Evolutionary conservation across 2,113 vertebrate species (phyloP).

Genomic region (Serilophus lunatus): DNA sequence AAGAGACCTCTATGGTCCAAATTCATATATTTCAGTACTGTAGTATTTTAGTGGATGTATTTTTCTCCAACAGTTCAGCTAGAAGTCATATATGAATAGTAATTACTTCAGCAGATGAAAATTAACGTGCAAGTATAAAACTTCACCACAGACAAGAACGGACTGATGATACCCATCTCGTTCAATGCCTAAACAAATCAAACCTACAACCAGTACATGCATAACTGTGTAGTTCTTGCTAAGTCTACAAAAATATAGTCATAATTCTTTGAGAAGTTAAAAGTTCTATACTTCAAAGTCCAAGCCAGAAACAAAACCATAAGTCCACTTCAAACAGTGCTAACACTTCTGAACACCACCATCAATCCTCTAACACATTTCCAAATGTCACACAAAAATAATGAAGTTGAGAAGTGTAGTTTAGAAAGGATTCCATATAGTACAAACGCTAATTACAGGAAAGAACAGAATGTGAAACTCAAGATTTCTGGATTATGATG

Average conservation of each 20-base stretch:
- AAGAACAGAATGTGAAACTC: not conserved
- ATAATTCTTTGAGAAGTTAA: not conserved
- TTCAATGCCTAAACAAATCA: not conserved
- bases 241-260: not conserved
- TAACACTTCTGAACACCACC: not conserved
- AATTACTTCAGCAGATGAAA: not conserved
- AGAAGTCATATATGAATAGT: not conserved
- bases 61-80: not conserved
- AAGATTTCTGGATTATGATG: not conserved
- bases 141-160: not conserved
- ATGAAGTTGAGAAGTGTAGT: not conserved
- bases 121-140: not conserved
- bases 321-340: not conserved
- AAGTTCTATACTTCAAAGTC: not conserved
- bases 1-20: not conserved
- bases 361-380: not conserved
- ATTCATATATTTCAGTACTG: not conserved
- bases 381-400: not conserved
- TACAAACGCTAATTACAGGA: not conserved
- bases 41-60: not conserved
- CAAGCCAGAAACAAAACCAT: not conserved
- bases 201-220: not conserved
- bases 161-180: not conserved
- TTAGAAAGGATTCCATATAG: not conserved
- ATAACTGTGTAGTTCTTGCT: not conserved